phyloP scores from a whole-genome alignment of 2,888 invertebrate species.

The Pachycephus smyrnensis region DNA sequence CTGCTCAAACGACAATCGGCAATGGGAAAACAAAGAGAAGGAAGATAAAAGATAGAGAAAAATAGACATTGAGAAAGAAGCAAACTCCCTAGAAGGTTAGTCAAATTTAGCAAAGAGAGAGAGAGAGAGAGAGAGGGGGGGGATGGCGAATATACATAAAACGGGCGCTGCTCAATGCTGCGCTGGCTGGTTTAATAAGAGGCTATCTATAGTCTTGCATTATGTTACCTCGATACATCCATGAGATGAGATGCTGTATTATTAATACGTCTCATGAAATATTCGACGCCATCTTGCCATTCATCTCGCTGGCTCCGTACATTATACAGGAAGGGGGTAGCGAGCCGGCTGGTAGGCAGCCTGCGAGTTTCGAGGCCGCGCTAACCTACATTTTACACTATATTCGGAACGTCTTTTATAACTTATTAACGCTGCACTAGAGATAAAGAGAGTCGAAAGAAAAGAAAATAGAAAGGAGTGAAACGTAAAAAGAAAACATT shows the following conservation, averaged over 20 bases:
- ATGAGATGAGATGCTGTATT: slow-evolving; percentile 66
- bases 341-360: slow-evolving; percentile 30
- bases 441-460: not conserved
- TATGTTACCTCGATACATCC: slow-evolving; percentile 68
- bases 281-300: slow-evolving; percentile 66
- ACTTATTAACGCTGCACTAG: slow-evolving; percentile 39
- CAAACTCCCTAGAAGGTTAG: not conserved
- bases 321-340: slow-evolving; percentile 30
- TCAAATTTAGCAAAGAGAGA: slow-evolving; percentile 4
- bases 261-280: slow-evolving; percentile 66
- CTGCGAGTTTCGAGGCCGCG: slow-evolving; percentile 46
- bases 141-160: slow-evolving; percentile 24
- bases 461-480: not conserved
- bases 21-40: not conserved
- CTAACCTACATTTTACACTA: slow-evolving; percentile 59
- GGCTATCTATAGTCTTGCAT: slow-evolving; percentile 70
- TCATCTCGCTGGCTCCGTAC: slow-evolving; percentile 55
- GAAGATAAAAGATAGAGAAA: not conserved
- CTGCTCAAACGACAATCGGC: not conserved
- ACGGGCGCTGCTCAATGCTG: slow-evolving; percentile 49
- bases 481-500: not conserved
- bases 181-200: slow-evolving; percentile 66
- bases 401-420: slow-evolving; percentile 50
- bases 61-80: not conserved
- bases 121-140: slow-evolving; percentile 19